Evolutionary conservation across 2,888 invertebrate genomes (phyloP).

Genomic region (Sinhomidia bicolor): DNA sequence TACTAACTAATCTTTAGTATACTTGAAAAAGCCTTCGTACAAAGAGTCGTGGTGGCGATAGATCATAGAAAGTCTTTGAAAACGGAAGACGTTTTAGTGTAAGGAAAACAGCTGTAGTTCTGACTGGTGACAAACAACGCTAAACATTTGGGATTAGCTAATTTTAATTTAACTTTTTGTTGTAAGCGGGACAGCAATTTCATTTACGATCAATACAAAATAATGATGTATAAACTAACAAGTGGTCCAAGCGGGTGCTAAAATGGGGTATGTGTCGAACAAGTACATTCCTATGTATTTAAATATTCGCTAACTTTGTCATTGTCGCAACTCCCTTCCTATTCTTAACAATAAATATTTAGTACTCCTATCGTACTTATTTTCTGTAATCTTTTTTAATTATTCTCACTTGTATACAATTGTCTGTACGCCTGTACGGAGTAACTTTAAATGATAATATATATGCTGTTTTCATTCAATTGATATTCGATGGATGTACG

Average conservation of each 20-base stretch:
- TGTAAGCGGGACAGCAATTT: constrained; percentile 29
- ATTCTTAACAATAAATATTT: constrained; percentile 14
- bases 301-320: constrained; percentile 61
- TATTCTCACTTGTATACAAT: no score
- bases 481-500: not conserved
- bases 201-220: constrained; percentile 5
- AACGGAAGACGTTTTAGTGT: no score
- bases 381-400: not conserved
- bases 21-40: no score
- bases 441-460: not conserved
- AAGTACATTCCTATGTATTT: constrained; percentile 56
- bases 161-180: constrained; percentile 31
- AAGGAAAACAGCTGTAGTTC: not conserved
- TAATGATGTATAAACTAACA: constrained; percentile 21
- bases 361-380: not conserved
- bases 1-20: no score
- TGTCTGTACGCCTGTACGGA: not conserved
- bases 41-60: no score
- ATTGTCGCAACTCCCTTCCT: constrained; percentile 60
- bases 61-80: no score
- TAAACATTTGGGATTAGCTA: not conserved
- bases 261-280: constrained; percentile 53
- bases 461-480: not conserved
- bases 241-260: constrained; percentile 41
- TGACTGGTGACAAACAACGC: not conserved